These are phyloP conservation scores for Cryptomyrus ogoouensis DNA, from an alignment of 2,113 vertebrate genomes.

Conservation along the genomic window DNA sequence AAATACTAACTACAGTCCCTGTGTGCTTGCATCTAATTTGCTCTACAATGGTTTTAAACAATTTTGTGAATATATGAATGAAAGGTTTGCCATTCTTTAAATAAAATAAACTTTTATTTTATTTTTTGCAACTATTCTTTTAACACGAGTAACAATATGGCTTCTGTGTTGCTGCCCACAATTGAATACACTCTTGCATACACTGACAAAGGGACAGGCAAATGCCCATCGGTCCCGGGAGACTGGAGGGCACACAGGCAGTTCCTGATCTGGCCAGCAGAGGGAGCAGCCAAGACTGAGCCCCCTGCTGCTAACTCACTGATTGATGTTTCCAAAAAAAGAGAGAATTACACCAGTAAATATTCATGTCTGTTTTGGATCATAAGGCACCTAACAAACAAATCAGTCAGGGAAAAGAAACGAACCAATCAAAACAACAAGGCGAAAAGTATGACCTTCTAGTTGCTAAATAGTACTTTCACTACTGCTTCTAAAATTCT, in stretches of 20 bases:
- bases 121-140: background rate
- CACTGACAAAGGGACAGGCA: background rate
- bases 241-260: background rate
- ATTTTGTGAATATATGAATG: background rate
- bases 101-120: background rate
- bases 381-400: background rate
- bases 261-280: constrained; percentile 8
- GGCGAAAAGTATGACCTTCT: background rate
- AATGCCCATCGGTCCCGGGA: background rate
- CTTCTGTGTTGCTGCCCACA: background rate
- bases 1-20: background rate
- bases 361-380: background rate
- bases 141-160: background rate
- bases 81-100: background rate
- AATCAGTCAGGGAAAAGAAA: background rate
- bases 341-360: background rate
- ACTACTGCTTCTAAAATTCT: background rate
- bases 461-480: background rate
- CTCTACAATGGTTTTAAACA: background rate
- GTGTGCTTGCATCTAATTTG: background rate
- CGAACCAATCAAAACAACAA: background rate
- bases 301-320: background rate
- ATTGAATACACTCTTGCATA: background rate
- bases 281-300: background rate
- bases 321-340: constrained; percentile 11